Evolutionary conservation across 2,113 vertebrate species (phyloP).

Genomic region (Crypturellus undulatus): DNA sequence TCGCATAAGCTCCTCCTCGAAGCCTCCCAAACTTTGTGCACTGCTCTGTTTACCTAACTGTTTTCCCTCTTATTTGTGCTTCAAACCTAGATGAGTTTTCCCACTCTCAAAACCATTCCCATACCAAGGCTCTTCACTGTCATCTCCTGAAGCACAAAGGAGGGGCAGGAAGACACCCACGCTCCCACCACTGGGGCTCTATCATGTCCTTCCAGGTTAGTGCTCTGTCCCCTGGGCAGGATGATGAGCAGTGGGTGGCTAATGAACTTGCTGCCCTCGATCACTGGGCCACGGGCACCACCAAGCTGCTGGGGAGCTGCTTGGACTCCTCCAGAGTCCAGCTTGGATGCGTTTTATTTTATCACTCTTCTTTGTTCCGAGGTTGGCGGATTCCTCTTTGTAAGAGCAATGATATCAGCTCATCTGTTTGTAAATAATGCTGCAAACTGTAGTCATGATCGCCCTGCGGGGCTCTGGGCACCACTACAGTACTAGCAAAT

Average conservation of each 20-base stretch:
- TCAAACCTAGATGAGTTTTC: not conserved
- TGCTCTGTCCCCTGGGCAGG: not conserved
- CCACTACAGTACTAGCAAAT: slow-evolving; percentile 10
- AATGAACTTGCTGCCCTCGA: not conserved
- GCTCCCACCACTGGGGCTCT: not conserved
- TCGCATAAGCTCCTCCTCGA: not conserved
- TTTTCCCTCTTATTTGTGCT: not conserved
- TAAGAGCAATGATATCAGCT: not conserved
- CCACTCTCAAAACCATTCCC: not conserved
- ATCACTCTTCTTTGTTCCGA: not conserved
- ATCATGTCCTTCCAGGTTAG: not conserved
- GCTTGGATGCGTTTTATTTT: not conserved
- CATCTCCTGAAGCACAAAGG: not conserved
- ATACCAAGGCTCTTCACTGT: not conserved
- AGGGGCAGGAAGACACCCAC: accelerated
- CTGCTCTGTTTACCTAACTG: not conserved
- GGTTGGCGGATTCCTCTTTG: not conserved
- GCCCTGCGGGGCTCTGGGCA: not conserved
- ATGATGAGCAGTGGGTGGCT: not conserved
- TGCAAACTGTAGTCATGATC: not conserved
- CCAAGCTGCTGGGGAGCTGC: not conserved
- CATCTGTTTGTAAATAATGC: not conserved
- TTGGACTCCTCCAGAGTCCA: not conserved
- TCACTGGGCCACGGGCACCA: accelerated
- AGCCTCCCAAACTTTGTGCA: not conserved